These are phyloP conservation scores for Operophtera brumata DNA, from an alignment of 2,888 invertebrate genomes.

Conservation along the genomic window DNA sequence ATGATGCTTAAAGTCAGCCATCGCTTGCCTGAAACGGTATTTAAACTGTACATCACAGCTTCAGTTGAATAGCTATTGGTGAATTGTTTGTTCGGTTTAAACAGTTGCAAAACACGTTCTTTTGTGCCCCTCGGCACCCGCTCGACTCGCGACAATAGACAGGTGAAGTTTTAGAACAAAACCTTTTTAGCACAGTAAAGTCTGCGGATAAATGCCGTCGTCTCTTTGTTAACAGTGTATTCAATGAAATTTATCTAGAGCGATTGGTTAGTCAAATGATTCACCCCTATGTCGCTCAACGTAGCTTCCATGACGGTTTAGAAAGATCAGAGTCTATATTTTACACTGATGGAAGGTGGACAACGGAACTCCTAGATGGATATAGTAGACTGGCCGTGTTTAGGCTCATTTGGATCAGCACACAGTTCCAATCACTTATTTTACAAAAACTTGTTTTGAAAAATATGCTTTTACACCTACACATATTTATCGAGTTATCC, in stretches of 20 bases:
- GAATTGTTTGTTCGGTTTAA: conserved; percentile 8
- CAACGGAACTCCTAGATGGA: too few relatives aligned
- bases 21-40: background rate
- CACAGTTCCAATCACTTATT: too few relatives aligned
- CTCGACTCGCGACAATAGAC: conserved; percentile 29
- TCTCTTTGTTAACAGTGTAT: conserved; percentile 6
- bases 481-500: background rate
- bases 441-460: too few relatives aligned
- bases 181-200: conserved; percentile 30
- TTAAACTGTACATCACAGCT: background rate
- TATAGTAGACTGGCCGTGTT: too few relatives aligned
- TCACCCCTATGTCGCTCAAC: too few relatives aligned
- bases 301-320: too few relatives aligned
- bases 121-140: conserved; percentile 5
- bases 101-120: conserved; percentile 18
- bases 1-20: background rate
- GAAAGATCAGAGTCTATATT: too few relatives aligned
- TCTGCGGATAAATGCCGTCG: background rate
- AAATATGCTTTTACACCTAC: background rate
- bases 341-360: too few relatives aligned
- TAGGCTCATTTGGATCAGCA: too few relatives aligned
- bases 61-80: conserved; percentile 10
- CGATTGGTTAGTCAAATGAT: too few relatives aligned
- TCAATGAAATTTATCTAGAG: background rate
- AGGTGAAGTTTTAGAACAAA: conserved; percentile 39